Evolutionary conservation across 1,140 invertebrate species (phyloP), one percentile per base, ranked within the genome.

Genomic region (Drosophila malerkotliana): DNA sequence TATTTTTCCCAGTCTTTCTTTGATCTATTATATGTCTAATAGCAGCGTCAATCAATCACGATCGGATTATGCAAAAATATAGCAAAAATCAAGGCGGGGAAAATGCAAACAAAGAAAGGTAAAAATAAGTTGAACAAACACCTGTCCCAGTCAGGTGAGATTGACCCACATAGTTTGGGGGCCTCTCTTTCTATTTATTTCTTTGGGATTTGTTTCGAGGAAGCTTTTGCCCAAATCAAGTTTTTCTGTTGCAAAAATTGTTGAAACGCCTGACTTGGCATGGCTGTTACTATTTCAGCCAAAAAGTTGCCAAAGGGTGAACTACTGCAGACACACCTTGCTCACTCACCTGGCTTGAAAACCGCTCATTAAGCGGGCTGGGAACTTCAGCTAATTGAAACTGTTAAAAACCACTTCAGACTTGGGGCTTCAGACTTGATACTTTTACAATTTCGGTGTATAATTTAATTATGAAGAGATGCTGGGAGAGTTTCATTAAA

Each of bases 11-110:
- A 28, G 12, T 2, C 26, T 32, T 58, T 74, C 71, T 55, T 44
- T 30, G 30, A 3, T 73, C 21, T 47, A 55, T 54, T 73, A 63
- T 63, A 73, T 62, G 71, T 74, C 47, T 28, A 61, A 75, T 67
- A 75, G 66, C 18, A 1, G 52, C 71, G 72, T 76, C 72, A 76
- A 76, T 76, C 73, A 76, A 76, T 76, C 73, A 76, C 52, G 44
- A 76, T 54, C 53, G 72, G 55, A 76, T 76, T 76, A 76, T 76
- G 73, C 72, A 72, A 69, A 76, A 66, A 64, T 39, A 53, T 15
- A 47, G 32, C 12, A 18, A 47, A 47, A 18, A 21, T 44, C 7
- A 21, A 12, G 8, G 26, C 15, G 5, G 26, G 32, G 18, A 9
- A 63, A 41, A 51, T 4, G 41, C 48, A 62, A 72, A 62, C 18